phyloP scores from a whole-genome alignment of 2,888 invertebrate genomes.

The Selenia dentaria region DNA sequence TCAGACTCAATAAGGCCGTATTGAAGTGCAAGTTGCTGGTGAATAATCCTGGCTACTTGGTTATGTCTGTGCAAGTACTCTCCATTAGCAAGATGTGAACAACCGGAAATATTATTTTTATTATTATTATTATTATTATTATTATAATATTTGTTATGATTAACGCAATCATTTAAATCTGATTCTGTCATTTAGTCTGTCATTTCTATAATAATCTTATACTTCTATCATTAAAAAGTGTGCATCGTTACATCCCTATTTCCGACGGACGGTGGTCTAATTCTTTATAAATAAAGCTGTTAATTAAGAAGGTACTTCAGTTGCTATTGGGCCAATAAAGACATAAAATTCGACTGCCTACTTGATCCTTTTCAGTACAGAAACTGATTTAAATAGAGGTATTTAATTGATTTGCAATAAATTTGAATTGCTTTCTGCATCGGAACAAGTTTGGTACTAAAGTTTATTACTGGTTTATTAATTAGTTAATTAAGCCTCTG shows the following conservation, averaged over 20 bases:
- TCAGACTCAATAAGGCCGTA: no score
- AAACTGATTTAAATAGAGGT: conserved; percentile 50
- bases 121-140: no score
- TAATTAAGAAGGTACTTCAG: conserved; percentile 68
- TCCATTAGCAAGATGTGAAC: no score
- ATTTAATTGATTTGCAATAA: conserved; percentile 63
- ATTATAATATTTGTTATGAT: no score
- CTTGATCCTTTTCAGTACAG: conserved; percentile 58
- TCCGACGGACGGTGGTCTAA: conserved; percentile 69
- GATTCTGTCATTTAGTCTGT: no score
- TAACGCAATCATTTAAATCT: no score
- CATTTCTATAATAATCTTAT: no score
- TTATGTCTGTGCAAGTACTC: no score
- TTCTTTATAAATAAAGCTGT: conserved; percentile 80
- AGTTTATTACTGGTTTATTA: conserved; percentile 31
- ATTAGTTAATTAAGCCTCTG: conserved; percentile 24
- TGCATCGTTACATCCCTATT: conserved; percentile 5
- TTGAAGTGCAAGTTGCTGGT: no score
- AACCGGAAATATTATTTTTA: no score
- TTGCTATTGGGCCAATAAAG: conserved; percentile 70
- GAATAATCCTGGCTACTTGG: no score
- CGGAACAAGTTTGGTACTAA: conserved; percentile 33
- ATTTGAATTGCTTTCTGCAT: conserved; percentile 41
- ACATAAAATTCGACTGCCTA: conserved; percentile 73
- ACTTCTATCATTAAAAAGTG: not conserved